Conservation (phyloP, 2,113 vertebrate genomes). For the Sprattus sprattus region DNA sequence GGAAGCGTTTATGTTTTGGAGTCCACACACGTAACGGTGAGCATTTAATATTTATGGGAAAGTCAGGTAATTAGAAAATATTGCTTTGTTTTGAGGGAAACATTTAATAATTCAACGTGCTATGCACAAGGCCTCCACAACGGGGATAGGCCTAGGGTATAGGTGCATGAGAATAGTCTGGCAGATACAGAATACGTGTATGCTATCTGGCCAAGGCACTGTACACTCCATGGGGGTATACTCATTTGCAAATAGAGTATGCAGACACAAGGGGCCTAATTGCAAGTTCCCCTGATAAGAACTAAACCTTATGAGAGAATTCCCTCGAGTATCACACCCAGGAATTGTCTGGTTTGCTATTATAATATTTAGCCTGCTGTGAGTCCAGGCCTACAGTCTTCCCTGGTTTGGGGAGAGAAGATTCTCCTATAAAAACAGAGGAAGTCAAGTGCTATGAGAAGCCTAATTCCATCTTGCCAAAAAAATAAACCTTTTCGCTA, state of each 20-base stretch:
- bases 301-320: neutral
- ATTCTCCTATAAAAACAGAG: neutral
- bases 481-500: neutral
- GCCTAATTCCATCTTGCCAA: neutral
- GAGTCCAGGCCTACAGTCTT: neutral
- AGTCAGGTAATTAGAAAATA: slow-evolving; percentile 27
- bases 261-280: neutral
- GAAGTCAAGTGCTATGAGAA: neutral
- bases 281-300: slow-evolving; percentile 13
- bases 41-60: slow-evolving; percentile 14
- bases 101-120: slow-evolving; percentile 35
- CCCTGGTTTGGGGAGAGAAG: neutral
- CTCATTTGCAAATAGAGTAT: slow-evolving; percentile 4
- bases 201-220: neutral
- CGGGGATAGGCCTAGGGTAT: neutral
- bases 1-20: no score
- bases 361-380: neutral
- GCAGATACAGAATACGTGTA: neutral
- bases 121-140: neutral
- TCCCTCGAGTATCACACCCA: neutral
- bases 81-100: slow-evolving; percentile 27
- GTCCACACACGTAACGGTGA: neutral
- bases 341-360: neutral
- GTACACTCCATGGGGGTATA: neutral
- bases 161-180: neutral